Percentiles rank a stretch among this genome's conserved stretches.
Conservation (phyloP, 2,888 invertebrate genomes). For the Ectemnius lituratus region DNA sequence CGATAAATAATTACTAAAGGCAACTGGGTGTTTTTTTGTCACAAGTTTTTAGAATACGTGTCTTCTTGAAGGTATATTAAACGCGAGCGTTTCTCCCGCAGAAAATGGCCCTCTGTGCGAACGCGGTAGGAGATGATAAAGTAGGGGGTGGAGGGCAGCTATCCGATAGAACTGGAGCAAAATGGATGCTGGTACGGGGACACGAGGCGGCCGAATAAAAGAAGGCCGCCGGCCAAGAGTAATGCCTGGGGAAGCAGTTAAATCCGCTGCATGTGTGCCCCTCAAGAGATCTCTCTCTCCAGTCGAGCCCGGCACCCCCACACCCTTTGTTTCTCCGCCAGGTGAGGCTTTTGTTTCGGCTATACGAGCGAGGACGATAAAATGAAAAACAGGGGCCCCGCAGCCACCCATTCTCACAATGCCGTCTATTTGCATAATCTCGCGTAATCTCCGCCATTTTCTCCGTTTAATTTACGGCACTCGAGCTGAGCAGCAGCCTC, state of each 20-base stretch:
- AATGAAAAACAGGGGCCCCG: conserved; percentile 73
- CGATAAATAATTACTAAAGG: conserved; percentile 14
- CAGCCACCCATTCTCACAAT: conserved; percentile 61
- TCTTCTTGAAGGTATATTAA: not conserved
- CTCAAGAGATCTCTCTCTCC: conserved; percentile 64
- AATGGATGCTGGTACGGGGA: conserved; percentile 17
- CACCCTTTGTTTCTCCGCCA: conserved; percentile 75
- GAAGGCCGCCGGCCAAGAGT: conserved; percentile 71
- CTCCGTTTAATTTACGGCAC: conserved; percentile 22
- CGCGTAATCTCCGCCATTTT: conserved; percentile 77
- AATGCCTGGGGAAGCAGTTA: conserved; percentile 76
- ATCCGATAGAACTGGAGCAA: conserved; percentile 31
- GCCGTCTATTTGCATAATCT: conserved; percentile 76
- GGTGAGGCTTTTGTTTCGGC: conserved; percentile 77
- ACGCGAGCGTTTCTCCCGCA: not conserved
- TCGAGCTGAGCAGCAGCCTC: too few species aligned
- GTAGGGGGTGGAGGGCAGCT: conserved; percentile 32
- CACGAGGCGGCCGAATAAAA: conserved; percentile 68
- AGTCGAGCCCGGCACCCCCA: conserved; percentile 50
- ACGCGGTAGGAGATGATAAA: conserved; percentile 8
- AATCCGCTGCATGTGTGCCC: conserved; percentile 76
- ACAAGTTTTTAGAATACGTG: too few species aligned
- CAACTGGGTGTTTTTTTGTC: too few species aligned
- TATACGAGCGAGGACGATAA: conserved; percentile 76
- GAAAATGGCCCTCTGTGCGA: not conserved